A percentile compares a stretch with the other conserved stretches of the same genome.
Evolutionary conservation across 2,797 vertebrate genomes (phyloP).

Genomic region (Sparus aurata): DNA sequence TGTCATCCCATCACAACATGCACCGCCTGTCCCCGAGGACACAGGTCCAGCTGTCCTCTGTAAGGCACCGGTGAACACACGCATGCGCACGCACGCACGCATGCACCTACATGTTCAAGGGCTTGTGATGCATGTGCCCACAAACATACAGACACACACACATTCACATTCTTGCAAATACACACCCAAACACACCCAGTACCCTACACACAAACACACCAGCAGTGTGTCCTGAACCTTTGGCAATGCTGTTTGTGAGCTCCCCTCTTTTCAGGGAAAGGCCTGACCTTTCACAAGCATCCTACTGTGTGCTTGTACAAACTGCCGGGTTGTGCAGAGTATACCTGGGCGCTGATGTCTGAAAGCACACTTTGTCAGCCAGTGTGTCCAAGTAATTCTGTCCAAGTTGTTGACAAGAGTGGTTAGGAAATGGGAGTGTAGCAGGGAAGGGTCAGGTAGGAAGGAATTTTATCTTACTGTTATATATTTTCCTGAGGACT

Average conservation of each 20-base stretch:
- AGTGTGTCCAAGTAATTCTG: constrained; percentile 59
- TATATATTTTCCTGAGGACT: constrained; percentile 36
- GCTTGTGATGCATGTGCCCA: constrained; percentile 40
- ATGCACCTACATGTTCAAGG: constrained; percentile 34
- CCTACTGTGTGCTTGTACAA: constrained; percentile 78
- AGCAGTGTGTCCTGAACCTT: constrained; percentile 67
- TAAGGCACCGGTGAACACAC: constrained; percentile 43
- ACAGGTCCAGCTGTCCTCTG: constrained; percentile 71
- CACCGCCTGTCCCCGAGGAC: constrained; percentile 57
- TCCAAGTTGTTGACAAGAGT: constrained; percentile 73
- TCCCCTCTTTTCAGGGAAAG: constrained; percentile 71
- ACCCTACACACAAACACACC: constrained; percentile 66
- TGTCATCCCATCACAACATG: constrained; percentile 62
- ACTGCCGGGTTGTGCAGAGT: constrained; percentile 75
- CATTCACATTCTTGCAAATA: constrained; percentile 49
- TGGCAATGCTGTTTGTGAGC: constrained; percentile 65
- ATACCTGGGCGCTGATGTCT: constrained; percentile 67
- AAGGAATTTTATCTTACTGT: constrained; percentile 49
- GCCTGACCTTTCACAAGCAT: constrained; percentile 78
- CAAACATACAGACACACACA: constrained; percentile 49
- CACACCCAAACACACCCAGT: constrained; percentile 59
- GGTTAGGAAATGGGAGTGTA: constrained; percentile 46
- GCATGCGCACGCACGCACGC: constrained; percentile 34
- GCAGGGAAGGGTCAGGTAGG: constrained; percentile 27
- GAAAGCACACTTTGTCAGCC: constrained; percentile 80